Conservation (phyloP, 2,113 vertebrate genomes). For the Mobula hypostoma region DNA sequence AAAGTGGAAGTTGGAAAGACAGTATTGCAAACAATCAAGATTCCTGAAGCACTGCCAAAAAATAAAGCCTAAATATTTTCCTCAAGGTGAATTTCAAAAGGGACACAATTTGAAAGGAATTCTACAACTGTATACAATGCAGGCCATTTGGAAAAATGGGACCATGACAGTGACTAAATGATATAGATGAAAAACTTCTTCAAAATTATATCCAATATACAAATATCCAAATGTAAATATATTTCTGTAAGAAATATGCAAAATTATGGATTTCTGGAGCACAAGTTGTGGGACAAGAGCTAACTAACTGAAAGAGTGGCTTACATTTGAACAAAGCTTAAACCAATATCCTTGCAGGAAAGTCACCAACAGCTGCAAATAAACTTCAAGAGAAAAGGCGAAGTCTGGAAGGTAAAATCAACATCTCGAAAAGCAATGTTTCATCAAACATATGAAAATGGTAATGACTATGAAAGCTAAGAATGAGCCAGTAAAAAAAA, state of each 20-base stretch:
- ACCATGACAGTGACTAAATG: background rate
- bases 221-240: background rate
- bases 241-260: background rate
- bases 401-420: background rate
- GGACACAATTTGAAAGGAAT: too few species aligned
- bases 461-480: background rate
- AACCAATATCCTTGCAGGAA: background rate
- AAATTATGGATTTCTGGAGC: background rate
- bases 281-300: background rate
- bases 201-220: background rate
- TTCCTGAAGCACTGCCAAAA: background rate
- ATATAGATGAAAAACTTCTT: background rate
- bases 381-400: background rate
- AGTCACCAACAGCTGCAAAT: background rate
- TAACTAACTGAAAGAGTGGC: background rate
- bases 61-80: background rate
- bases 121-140: background rate
- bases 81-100: conserved; percentile 19
- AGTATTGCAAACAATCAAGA: conserved; percentile 8
- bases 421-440: background rate
- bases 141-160: background rate
- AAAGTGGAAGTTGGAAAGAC: background rate
- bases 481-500: background rate
- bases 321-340: background rate
- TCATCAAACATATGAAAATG: background rate